These are phyloP conservation scores for Philotrypesis tridentata DNA, from an alignment of 1,140 invertebrate genomes.

Conservation along the genomic window DNA sequence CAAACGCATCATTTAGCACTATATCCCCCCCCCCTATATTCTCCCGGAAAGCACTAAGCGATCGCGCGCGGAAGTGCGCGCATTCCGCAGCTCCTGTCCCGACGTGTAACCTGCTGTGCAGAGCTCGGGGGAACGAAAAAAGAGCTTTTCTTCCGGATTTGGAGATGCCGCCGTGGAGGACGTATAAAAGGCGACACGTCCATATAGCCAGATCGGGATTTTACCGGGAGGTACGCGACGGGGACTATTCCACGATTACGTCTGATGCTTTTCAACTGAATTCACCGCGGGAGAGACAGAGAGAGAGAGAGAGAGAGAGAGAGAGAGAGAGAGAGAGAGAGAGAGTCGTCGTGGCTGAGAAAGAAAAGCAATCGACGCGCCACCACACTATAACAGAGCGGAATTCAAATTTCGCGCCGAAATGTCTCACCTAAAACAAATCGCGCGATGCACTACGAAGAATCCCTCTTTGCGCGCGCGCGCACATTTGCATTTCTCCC, in stretches of 20 bases:
- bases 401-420: too few relatives aligned
- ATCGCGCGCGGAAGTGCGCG: constrained; percentile 3
- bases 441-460: too few relatives aligned
- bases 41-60: neutral
- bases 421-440: too few relatives aligned
- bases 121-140: neutral
- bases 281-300: too few relatives aligned
- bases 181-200: neutral
- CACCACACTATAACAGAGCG: too few relatives aligned
- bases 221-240: too few relatives aligned
- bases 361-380: too few relatives aligned
- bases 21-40: neutral
- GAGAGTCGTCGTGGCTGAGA: too few relatives aligned
- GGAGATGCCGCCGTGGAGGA: neutral
- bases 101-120: neutral
- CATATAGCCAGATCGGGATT: neutral
- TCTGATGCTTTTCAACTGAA: neutral
- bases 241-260: neutral
- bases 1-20: neutral
- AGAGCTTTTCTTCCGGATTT: neutral
- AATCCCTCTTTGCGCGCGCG: too few relatives aligned
- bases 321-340: too few relatives aligned
- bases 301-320: too few relatives aligned
- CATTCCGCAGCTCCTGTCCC: neutral
- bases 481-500: too few relatives aligned